Base-by-base conservation (phyloP, 2,797 vertebrate genomes). In the Enteromius viviparus region DNA sequence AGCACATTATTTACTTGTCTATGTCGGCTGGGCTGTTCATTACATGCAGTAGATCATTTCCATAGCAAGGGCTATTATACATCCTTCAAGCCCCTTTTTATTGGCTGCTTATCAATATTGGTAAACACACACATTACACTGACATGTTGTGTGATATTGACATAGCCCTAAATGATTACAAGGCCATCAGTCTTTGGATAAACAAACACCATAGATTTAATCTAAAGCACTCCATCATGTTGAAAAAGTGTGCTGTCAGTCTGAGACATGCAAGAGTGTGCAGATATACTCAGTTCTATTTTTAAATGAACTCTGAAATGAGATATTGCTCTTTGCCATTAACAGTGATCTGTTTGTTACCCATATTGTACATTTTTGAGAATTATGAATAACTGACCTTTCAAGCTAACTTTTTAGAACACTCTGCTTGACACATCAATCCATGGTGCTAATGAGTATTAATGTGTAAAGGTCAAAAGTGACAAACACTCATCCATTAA, bases 151-250 rank as follows among this genome's bases (percentile, higher is more conserved):
- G 40, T 71, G 53, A 71, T 62, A 81, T 83, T 69, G 62, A 74
- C 81, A 83, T 77, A 68, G 37, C 34, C 49, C 37, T 83, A 58
- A 83, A 55, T 40, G 49, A 83, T 68, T 83, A 76, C 64, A 55
- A 45, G 64, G 37, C 81, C 81, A 76, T 83, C 72, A 76, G 81
- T 76, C 81, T 76, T 58, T 83, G 74, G 65, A 69, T 76, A 77
- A 83, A 83, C 75, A 83, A 83, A 83, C 71, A 75, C 21, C n/a
- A 53, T 74, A 83, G 34, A 66, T 83, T 76, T 69, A 69, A 76
- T 76, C 72, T 65, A 76, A 26, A 75, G 21, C 81, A 76, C 15
- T 66, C 70, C 42, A 76, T 66, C 71, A 76, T 29, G 72, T 29
- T 75, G 70, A 82, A 82, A 76, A 82, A 81, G 53, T 60, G 68